Evolutionary conservation across 2,888 invertebrate genomes (phyloP).

Genomic region (Drosophila quinaria): DNA sequence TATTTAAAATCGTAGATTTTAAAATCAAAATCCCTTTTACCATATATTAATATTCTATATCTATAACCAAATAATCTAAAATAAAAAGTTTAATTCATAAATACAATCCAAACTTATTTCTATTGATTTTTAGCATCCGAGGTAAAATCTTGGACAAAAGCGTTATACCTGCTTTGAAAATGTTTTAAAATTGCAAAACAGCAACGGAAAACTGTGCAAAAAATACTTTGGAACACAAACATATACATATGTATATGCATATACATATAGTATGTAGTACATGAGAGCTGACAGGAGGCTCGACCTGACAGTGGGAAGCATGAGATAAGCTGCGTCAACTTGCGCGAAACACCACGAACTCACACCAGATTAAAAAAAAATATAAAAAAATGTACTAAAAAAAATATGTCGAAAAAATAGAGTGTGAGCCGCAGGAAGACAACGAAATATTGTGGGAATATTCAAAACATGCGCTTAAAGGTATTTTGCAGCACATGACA

Average conservation of each 20-base stretch:
- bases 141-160: constrained; percentile 40
- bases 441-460: constrained; percentile 74
- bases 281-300: constrained; percentile 52
- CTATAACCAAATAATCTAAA: no score
- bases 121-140: not conserved
- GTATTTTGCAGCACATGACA: constrained; percentile 70
- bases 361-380: constrained; percentile 1
- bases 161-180: constrained; percentile 38
- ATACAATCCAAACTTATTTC: not conserved
- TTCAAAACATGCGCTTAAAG: constrained; percentile 80
- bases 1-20: no score
- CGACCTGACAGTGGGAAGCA: constrained; percentile 52
- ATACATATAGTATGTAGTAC: constrained; percentile 9
- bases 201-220: constrained; percentile 66
- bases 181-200: constrained; percentile 53
- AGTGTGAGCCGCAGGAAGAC: constrained; percentile 52
- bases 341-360: constrained; percentile 44
- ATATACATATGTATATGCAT: constrained; percentile 8
- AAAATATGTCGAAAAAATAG: constrained; percentile 15
- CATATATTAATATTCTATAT: no score
- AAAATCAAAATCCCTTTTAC: no score
- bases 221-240: constrained; percentile 48
- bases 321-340: constrained; percentile 80
- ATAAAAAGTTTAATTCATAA: no score
- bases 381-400: not conserved